phyloP scores from a whole-genome alignment of 2,113 vertebrate genomes.

The Calonectris borealis region DNA sequence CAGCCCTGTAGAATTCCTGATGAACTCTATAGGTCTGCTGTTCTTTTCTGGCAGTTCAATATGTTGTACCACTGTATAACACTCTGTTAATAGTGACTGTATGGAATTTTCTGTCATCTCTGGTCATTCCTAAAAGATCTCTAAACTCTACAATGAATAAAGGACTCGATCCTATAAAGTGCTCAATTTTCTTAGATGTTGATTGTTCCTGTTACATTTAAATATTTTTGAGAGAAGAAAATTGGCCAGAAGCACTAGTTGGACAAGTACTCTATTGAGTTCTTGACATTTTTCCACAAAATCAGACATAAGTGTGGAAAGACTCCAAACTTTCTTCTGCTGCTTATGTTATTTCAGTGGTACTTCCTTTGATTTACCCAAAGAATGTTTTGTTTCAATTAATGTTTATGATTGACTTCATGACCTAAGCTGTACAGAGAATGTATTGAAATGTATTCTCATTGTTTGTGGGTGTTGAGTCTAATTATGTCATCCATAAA shows the following conservation, averaged over 20 bases:
- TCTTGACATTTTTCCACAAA: conserved; percentile 65
- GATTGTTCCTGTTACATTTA: background rate
- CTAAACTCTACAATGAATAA: background rate
- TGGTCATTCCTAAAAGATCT: background rate
- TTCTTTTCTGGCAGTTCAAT: background rate
- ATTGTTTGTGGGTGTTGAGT: conserved; percentile 68
- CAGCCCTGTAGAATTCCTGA: background rate
- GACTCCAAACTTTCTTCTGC: conserved; percentile 58
- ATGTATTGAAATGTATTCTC: conserved; percentile 66
- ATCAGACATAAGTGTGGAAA: conserved; percentile 67
- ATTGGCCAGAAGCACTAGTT: conserved; percentile 43
- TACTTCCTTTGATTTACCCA: conserved; percentile 73
- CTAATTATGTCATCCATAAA: conserved; percentile 73
- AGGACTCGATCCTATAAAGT: background rate
- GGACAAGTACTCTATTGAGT: conserved; percentile 5
- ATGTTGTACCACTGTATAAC: background rate
- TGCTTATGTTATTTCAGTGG: conserved; percentile 70
- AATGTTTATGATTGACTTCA: conserved; percentile 60
- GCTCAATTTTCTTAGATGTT: background rate
- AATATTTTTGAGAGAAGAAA: conserved; percentile 3
- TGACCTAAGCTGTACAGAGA: conserved; percentile 56
- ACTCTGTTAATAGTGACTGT: background rate
- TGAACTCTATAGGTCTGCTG: background rate
- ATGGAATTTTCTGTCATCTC: background rate
- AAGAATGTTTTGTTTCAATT: conserved; percentile 73